Evolutionary conservation across 2,113 vertebrate species (phyloP), one percentile per base, ranked within the genome.

Genomic region (Mugil cephalus): DNA sequence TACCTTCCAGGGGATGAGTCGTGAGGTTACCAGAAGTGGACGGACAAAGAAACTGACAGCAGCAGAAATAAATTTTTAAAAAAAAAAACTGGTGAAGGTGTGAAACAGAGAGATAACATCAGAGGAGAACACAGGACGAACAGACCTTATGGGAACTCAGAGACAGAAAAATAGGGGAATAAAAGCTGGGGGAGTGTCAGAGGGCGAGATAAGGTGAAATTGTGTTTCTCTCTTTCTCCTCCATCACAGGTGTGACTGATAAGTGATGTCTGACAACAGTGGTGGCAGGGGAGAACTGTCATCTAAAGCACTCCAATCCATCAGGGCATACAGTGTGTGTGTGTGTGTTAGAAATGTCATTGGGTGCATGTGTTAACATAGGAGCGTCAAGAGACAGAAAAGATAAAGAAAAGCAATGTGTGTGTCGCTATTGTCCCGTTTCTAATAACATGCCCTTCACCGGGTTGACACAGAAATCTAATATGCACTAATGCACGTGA

Each of bases 191-290:
- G 19, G 34, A 78, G 79, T 10, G 34, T 64, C 46, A 65, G 13
- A 73, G 84, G 84, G 80, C 79, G 83, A 63, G 74, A 88, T 81
- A 80, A 85, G 80, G 83, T 78, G 80, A 82, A 79, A 84, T 80
- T 79, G 77, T 71, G 75, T 85, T 82, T 80, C 59, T 79, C 46
- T 50, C 69, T 63, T 69, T 70, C 61, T 75, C 45, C 54, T 85
- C 66, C 58, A 75, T 86, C 79, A 66, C 51, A 30, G 62, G 12
- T 70, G 61, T 0, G 4, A 47, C 70, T 76, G 77, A 86, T 69
- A 86, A 86, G 74, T 80, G 82, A 87, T 77, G 80, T 79, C 80
- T 89, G 87, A 80, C 87, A 89, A 82, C 68, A 75, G 30, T 1
- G 58, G 77, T 64, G 82, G 72, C 76, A 87, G 74, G 74, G 58